A percentile compares a stretch with the other conserved stretches of the same genome.
Evolutionary conservation across 2,113 vertebrate genomes (phyloP).

Genomic region (Edolisoma coerulescens): DNA sequence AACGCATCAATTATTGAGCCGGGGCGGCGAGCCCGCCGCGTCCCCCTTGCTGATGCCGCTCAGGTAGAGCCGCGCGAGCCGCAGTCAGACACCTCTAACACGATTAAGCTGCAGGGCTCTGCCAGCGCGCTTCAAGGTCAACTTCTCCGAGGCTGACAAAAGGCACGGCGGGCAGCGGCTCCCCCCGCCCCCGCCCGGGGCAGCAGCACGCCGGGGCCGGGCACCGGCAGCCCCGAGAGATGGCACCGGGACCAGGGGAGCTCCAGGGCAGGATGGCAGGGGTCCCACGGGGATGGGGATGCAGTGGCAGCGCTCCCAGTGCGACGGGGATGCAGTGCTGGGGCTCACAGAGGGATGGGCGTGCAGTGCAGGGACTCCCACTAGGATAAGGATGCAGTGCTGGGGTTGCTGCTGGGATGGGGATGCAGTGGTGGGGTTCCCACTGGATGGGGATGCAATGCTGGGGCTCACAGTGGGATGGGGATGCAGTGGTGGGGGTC

Average conservation of each 20-base stretch:
- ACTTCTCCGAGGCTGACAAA: constrained; percentile 33
- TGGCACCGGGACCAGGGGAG: neutral
- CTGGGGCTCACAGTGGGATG: neutral
- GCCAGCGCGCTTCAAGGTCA: constrained; percentile 56
- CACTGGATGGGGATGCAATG: neutral
- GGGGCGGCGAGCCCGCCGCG: constrained; percentile 16
- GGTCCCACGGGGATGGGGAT: neutral
- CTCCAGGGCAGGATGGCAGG: rapidly evolving
- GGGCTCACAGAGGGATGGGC: neutral
- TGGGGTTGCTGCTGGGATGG: neutral
- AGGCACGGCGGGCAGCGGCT: neutral
- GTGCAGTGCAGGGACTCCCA: rapidly evolving
- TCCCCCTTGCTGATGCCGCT: constrained; percentile 55
- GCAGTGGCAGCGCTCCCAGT: rapidly evolving
- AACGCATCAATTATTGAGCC: constrained; percentile 56
- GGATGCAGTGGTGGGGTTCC: neutral
- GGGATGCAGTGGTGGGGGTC: no score
- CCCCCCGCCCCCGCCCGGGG: neutral
- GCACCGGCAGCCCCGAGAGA: neutral
- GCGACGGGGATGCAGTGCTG: neutral
- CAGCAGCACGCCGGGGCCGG: neutral
- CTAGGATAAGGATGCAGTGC: neutral
- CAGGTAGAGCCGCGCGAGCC: constrained; percentile 46
- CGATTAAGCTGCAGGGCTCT: constrained; percentile 52
- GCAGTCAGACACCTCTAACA: constrained; percentile 58